These are phyloP conservation scores for Poeciliopsis prolifica DNA, from an alignment of 2,113 vertebrate genomes.

Conservation along the genomic window DNA sequence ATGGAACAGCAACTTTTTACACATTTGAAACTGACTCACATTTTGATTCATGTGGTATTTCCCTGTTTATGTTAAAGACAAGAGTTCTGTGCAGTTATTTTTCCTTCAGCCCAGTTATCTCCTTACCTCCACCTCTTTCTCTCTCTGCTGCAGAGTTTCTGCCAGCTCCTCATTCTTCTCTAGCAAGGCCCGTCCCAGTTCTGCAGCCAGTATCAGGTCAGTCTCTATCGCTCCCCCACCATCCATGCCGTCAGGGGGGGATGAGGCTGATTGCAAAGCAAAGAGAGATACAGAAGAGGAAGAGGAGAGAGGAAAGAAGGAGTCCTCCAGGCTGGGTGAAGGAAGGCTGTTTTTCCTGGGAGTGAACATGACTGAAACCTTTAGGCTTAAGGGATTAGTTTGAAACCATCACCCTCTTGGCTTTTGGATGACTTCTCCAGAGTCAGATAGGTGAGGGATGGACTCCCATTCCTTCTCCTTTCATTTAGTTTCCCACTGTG, in stretches of 20 bases:
- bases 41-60: not conserved
- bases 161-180: conserved; percentile 82
- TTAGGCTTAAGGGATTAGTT: conserved; percentile 20
- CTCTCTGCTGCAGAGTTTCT: conserved; percentile 69
- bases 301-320: conserved; percentile 80
- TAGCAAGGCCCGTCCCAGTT: conserved; percentile 81
- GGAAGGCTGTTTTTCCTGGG: conserved; percentile 71
- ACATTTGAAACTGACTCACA: too few species aligned
- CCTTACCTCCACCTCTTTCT: conserved; percentile 76
- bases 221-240: conserved; percentile 71
- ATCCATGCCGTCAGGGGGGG: conserved; percentile 45
- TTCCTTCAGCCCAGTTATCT: not conserved
- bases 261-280: conserved; percentile 39
- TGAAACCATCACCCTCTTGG: conserved; percentile 10
- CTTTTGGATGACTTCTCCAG: not conserved
- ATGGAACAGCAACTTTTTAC: not conserved
- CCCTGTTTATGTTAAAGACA: not conserved
- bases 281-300: conserved; percentile 69
- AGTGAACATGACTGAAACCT: conserved; percentile 65
- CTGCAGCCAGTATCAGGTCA: conserved; percentile 82
- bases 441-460: conserved; percentile 1
- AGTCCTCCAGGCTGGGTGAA: conserved; percentile 79
- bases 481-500: conserved; percentile 19
- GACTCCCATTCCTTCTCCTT: not conserved
- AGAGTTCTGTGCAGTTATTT: not conserved